A percentile compares a stretch with the other conserved stretches of the same genome.
Conservation (phyloP, 2,888 invertebrate species). For the Megaustenia siamemsis region DNA sequence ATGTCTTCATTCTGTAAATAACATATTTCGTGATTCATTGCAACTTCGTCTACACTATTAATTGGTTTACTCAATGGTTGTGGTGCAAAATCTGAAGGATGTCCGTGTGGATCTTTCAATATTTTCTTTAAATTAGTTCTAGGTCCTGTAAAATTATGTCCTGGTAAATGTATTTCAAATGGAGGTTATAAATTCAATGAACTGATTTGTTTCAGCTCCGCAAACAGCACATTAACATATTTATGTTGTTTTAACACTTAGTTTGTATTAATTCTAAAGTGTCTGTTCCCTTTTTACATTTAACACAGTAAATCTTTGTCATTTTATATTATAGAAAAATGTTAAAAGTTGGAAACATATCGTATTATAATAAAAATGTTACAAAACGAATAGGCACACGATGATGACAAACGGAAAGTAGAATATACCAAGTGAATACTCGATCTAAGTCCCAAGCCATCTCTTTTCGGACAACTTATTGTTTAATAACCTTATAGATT, state of each 20-base stretch:
- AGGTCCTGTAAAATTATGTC: slow-evolving; percentile 13
- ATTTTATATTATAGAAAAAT: no score
- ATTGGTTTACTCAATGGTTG: slow-evolving; percentile 29
- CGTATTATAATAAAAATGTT: no score
- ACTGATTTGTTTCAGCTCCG: slow-evolving; percentile 44
- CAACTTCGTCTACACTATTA: slow-evolving; percentile 27
- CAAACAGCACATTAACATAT: slow-evolving; percentile 45
- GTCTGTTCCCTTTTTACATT: slow-evolving; percentile 35
- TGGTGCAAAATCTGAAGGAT: slow-evolving; percentile 26
- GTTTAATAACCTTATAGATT: no score
- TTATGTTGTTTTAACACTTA: slow-evolving; percentile 37
- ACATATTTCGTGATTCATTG: slow-evolving; percentile 32
- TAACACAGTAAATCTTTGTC: slow-evolving; percentile 35
- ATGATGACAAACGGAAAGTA: no score
- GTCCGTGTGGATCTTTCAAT: not conserved
- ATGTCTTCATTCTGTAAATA: slow-evolving; percentile 30
- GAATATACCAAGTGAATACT: no score
- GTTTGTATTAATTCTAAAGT: slow-evolving; percentile 8
- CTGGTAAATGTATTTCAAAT: slow-evolving; percentile 49
- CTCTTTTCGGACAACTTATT: no score
- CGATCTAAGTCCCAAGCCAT: no score
- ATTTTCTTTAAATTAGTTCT: slow-evolving; percentile 30
- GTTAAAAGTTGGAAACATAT: no score
- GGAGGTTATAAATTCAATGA: slow-evolving; percentile 5
- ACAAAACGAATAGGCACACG: no score